phyloP scores from a whole-genome alignment of 2,888 invertebrate genomes.

The Hyles lineata region DNA sequence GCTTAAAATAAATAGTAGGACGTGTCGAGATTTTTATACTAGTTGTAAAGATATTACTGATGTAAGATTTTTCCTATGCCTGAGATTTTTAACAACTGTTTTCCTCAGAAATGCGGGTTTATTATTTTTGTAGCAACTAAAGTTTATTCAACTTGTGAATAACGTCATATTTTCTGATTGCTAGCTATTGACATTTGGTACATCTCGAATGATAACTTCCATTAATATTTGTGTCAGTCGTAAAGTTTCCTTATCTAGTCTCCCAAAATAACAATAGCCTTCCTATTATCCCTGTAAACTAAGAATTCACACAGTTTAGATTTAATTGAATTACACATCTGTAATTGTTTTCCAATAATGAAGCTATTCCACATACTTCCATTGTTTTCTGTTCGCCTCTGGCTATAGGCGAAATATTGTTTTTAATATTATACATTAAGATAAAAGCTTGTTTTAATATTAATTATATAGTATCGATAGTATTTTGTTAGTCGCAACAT shows the following conservation, averaged over 20 bases:
- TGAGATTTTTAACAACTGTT: neutral
- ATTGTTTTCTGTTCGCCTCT: neutral
- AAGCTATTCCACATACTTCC: conserved; percentile 1
- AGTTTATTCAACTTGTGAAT: neutral
- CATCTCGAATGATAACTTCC: neutral
- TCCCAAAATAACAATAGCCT: neutral
- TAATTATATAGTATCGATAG: neutral
- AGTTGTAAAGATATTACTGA: neutral
- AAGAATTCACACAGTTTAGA: neutral
- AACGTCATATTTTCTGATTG: neutral
- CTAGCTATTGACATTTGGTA: neutral
- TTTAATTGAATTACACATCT: neutral
- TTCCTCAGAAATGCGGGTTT: neutral
- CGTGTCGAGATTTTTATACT: neutral
- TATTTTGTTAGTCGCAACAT: neutral
- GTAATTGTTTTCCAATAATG: neutral
- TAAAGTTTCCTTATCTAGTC: neutral
- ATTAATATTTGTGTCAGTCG: neutral
- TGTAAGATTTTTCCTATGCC: neutral
- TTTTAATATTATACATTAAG: conserved; percentile 14
- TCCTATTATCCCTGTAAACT: neutral
- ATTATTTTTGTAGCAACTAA: neutral
- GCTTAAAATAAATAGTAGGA: neutral
- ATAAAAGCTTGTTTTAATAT: neutral
- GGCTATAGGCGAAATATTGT: neutral